Evolutionary conservation across 2,113 vertebrate genomes (phyloP), one percentile per base, ranked within the genome.

Genomic region (Rhinogobius similis): DNA sequence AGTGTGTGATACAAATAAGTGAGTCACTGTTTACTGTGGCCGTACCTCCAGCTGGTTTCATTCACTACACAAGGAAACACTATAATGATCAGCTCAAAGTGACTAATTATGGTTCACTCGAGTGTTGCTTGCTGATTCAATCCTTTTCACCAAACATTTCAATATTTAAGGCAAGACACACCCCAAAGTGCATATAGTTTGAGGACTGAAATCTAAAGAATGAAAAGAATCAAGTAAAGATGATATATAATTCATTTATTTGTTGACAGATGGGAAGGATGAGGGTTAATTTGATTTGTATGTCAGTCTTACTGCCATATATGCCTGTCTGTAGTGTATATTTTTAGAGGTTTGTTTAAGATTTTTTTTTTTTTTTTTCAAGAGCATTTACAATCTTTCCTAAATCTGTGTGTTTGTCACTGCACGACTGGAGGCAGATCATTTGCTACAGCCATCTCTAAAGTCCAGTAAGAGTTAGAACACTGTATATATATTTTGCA

Each of bases 1-100:
- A 58, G 55, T 14, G 5, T 29, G 24, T 29, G 55, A 18, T 20
- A 16, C 12, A 3, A 16, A 29, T 18, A 20, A 58, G 14, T 58
- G 55, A 58, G 26, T 58, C 55, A 58, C 55, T 58, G 55, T 58
- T 27, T 58, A 58, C 55, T 58, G 55, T 20, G 24, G 14, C 55
- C 20, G 20, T 58, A 58, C 55, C 55, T 58, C 55, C 55, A 58
- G 55, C 55, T 58, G 55, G 24, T 26, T 29, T 29, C 55, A 29
- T 29, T 29, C 52, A 58, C 55, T 58, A 2, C 26, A 58, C 24
- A 6, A 53, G 23, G 1, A 14, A 55, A 26, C 14, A 26, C 4
- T 26, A 52, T 5, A 4, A 23, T 1, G 10, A 55, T 55, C 52
- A 55, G 11, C 21, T 14, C 52, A 53, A 12, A 53, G 46, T 23